phyloP scores from a whole-genome alignment of 2,888 invertebrate genomes.

The Orthosia gothica region DNA sequence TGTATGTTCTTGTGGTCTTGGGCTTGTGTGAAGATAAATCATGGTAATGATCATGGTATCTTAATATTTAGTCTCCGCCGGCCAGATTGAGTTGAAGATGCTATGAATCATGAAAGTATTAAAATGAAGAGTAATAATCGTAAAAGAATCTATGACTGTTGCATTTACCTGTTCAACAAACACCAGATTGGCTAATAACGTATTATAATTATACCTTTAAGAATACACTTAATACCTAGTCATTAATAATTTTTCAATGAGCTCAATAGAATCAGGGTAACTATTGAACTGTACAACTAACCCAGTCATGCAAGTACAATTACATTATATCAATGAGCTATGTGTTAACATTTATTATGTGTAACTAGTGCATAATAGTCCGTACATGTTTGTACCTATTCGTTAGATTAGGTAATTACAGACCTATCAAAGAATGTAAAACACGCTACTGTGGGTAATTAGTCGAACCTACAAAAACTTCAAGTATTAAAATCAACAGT shows the following conservation, averaged over 20 bases:
- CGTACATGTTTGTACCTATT: slow-evolving; percentile 14
- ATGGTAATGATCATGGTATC: no score
- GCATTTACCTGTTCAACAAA: background rate
- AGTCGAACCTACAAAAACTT: slow-evolving; percentile 18
- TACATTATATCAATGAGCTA: slow-evolving; percentile 17
- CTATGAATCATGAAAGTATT: no score
- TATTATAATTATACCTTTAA: background rate
- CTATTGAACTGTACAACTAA: slow-evolving; percentile 25
- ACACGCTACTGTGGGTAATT: slow-evolving; percentile 15
- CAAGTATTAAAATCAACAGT: background rate
- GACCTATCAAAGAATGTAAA: slow-evolving; percentile 1
- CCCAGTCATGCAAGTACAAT: slow-evolving; percentile 10
- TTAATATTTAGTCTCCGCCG: background rate
- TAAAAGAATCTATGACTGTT: background rate
- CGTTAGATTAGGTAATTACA: slow-evolving; percentile 27
- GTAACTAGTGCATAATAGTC: slow-evolving; percentile 11
- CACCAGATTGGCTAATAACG: background rate
- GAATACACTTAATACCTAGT: background rate
- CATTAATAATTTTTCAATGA: background rate
- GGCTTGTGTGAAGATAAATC: background rate
- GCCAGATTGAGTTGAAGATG: background rate
- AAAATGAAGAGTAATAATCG: background rate
- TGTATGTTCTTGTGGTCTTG: background rate
- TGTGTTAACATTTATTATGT: slow-evolving; percentile 40
- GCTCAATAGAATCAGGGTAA: background rate